These are phyloP conservation scores for Smittia aterrima DNA, from an alignment of 2,888 invertebrate genomes.

Conservation along the genomic window DNA sequence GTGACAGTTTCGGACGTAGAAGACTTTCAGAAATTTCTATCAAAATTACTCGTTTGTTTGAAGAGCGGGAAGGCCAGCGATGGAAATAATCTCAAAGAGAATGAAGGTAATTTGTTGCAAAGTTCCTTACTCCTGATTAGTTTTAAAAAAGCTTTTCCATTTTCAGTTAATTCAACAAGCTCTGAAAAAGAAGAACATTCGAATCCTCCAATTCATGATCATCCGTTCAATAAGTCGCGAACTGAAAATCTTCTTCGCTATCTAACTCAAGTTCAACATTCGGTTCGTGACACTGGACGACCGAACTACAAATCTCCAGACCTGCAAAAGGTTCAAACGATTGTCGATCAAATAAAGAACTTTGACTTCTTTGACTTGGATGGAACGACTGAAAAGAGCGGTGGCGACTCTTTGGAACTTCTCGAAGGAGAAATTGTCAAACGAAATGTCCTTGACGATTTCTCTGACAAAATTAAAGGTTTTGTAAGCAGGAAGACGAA, in stretches of 20 bases:
- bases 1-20: neutral
- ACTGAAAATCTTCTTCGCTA: neutral
- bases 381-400: neutral
- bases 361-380: neutral
- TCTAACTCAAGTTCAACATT: neutral
- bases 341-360: neutral
- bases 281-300: neutral
- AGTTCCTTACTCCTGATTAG: no score
- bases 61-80: neutral
- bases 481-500: neutral
- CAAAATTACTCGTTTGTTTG: neutral
- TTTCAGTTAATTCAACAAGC: no score
- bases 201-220: no score
- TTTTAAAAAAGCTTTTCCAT: no score
- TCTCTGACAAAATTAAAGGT: neutral
- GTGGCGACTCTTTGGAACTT: neutral
- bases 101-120: no score
- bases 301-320: neutral
- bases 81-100: no score
- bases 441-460: neutral
- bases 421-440: neutral
- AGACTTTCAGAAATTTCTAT: neutral
- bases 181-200: no score
- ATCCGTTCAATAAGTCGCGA: no score
- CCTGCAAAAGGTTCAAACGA: neutral